These are phyloP conservation scores for Phocoena phocoena DNA, from an alignment of 2,113 vertebrate genomes.

Conservation along the genomic window DNA sequence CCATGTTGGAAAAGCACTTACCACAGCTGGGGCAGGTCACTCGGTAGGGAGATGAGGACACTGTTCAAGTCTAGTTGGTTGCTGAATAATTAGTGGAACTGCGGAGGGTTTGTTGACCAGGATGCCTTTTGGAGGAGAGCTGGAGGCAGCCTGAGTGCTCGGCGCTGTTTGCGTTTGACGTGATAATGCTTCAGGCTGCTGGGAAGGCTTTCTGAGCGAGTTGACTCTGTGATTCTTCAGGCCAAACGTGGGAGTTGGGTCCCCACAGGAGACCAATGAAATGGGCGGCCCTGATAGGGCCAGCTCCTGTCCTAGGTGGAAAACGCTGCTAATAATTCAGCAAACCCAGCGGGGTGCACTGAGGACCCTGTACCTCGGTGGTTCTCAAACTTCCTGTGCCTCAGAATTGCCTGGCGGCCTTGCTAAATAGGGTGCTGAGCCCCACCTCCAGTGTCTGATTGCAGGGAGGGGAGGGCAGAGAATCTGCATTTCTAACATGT, in stretches of 20 bases:
- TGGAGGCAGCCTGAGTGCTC: neutral
- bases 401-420: neutral
- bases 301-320: neutral
- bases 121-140: neutral
- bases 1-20: neutral
- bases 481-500: neutral
- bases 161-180: accelerated
- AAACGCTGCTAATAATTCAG: neutral
- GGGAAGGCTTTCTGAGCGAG: neutral
- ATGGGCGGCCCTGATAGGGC: neutral
- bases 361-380: neutral
- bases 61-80: neutral
- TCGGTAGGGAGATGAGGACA: constrained; percentile 19
- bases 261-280: neutral
- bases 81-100: constrained; percentile 30
- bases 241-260: neutral
- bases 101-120: neutral
- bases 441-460: neutral
- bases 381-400: neutral
- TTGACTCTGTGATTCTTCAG: neutral
- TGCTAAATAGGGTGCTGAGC: neutral
- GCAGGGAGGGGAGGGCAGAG: neutral
- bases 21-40: neutral
- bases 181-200: neutral
- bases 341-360: neutral